Base-by-base conservation (phyloP, 1,140 invertebrate species). In the Epicauta chinensis region DNA sequence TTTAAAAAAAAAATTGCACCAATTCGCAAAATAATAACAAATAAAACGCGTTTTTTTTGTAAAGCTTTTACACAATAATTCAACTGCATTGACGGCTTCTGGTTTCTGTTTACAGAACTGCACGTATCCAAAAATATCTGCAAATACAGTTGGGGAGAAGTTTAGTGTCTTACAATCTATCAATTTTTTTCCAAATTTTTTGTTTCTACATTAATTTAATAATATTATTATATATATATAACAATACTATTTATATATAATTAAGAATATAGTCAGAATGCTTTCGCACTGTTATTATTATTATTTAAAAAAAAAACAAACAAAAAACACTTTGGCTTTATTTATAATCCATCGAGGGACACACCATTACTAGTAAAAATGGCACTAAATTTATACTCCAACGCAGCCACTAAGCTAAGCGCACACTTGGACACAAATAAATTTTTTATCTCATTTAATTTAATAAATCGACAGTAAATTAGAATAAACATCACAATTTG, bases 271-370 rank as follows among this genome's bases (percentile, higher is more conserved):
- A 57, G 55, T 73, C 72, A 73, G 68, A 72, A 73, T 75, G 75
- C 73, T 73, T 71, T 73, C 73, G 74, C 61, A 69, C 71, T 73
- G 68, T 73, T 69, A 67, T 34, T 23, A 23, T 5, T 23, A 23
- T 3, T 23, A 23, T 5, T 23, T 4, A 23, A 5, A 23, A 23
- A 5, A 5, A 23, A 23, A 1, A 1, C 4, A 23, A 23, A 23
- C 4, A 69, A 49, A 67, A 72, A 73, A 75, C 66, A 73, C 71
- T 75, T 75, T 75, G 71, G 72, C 68, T 73, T 69, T 67, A 72
- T 23, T 5, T 23, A 34, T n/a, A 34, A 65, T 67, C 63, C 62
- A 64, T 61, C 56, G 52, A 63, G 68, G 64, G 69, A 73, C 64
- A 59, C 69, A 66, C 67, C 70, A 71, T 70, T 41, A 49, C 39